Conservation (phyloP, 1,140 invertebrate genomes). For the Lepidurus apus region DNA sequence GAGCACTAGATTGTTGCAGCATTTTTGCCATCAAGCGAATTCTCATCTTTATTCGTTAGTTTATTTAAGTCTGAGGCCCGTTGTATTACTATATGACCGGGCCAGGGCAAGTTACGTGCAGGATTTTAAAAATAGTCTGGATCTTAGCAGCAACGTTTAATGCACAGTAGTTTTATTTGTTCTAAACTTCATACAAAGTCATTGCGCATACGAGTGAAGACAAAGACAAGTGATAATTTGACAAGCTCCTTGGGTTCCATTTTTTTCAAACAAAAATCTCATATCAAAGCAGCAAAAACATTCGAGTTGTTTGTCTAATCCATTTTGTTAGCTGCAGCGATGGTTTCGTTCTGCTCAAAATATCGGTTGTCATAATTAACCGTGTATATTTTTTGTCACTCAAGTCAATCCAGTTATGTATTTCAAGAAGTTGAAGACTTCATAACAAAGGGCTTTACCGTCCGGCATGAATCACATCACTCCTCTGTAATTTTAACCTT, state of each 20-base stretch:
- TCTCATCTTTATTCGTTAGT: not conserved
- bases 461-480: constrained; percentile 13
- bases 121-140: not conserved
- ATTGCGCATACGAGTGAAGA: not conserved
- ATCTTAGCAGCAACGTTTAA: not conserved
- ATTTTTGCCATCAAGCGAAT: not conserved
- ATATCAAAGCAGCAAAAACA: not conserved
- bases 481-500: constrained; percentile 16
- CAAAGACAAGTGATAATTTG: not conserved
- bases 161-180: not conserved
- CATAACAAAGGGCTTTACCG: constrained; percentile 6
- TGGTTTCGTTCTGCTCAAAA: constrained; percentile 13
- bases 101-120: not conserved
- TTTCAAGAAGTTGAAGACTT: constrained; percentile 15
- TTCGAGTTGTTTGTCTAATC: not conserved
- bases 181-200: not conserved
- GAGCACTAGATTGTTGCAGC: constrained; percentile 1
- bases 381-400: constrained; percentile 11
- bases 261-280: not conserved
- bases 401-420: constrained; percentile 19
- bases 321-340: not conserved
- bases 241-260: not conserved
- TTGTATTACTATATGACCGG: not conserved
- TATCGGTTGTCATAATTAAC: constrained; percentile 22
- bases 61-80: not conserved